Evolutionary conservation across 35 echinoderm and acorn worm genomes (phyloP), one percentile per base, ranked within the genome.

Genomic region (Ophioderma brevispina): DNA sequence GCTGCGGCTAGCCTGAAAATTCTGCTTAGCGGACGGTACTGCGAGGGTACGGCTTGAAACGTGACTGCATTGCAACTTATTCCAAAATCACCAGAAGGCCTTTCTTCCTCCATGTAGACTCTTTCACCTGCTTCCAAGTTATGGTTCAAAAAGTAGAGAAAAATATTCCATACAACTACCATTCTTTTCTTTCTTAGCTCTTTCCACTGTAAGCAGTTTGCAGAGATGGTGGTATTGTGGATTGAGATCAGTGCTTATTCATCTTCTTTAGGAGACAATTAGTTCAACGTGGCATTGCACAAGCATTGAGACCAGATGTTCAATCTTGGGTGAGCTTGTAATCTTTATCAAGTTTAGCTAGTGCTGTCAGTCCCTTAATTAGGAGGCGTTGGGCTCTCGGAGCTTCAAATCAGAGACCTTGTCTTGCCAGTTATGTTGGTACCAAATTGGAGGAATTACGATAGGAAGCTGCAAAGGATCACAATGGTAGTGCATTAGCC

Each of bases 81-180:
- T 25, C n/a, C n/a, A 3, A 40, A 75, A 39, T 0, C 77, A 81
- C 21, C 39, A 38, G 0, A 52, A 55, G 1, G 92, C 85, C 52
- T 93, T 93, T 33, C 50, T 31, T 50, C 89, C 84, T 17, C 89
- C 92, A 0, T 93, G 49, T 13, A 93, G 46, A n/a, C 77, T 88
- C 81, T 80, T 94, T 94, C 19, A 94, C 92, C 35, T 91, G 39
- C 55, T 94, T 90, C 37, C 89, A 30, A 94, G 56, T 23, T 90
- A 82, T 63, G 85, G 40, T 0, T 82, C 87, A 75, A 94, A 90
- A 3, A 94, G 76, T 46, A 55, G 28, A 46, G 41, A n/a, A n/a
- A 8, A 46, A 8, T 8, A 8, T 46, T 17, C 41, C 41, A 8
- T 8, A 4, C 17, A 17, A 8, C 10, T n/a, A n/a, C n/a, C 28